Conservation (phyloP, 2,888 invertebrate species). For the Drosophila neotestacea region DNA sequence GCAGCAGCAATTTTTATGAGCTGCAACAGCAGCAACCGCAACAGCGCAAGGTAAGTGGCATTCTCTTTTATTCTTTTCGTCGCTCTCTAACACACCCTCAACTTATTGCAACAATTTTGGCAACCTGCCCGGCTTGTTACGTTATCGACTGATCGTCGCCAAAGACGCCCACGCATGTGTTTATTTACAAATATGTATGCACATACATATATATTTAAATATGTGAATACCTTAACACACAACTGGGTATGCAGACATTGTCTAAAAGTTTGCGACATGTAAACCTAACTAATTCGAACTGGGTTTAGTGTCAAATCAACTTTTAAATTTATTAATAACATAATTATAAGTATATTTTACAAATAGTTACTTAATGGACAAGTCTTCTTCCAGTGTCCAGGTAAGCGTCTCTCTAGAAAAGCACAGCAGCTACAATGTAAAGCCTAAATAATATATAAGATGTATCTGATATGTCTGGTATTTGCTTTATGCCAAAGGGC, state of each 20-base stretch:
- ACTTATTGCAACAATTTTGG: slow-evolving; percentile 69
- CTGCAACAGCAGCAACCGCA: slow-evolving; percentile 64
- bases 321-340: not conserved
- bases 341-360: not conserved
- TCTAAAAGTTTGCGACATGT: not conserved
- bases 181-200: slow-evolving; percentile 61
- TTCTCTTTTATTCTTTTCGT: slow-evolving; percentile 5
- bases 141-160: slow-evolving; percentile 64
- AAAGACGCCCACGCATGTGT: slow-evolving; percentile 63
- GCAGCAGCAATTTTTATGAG: slow-evolving; percentile 69
- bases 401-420: not conserved
- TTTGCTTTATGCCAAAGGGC: slow-evolving; percentile 56
- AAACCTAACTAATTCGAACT: not conserved
- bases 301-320: not conserved
- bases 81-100: slow-evolving; percentile 46
- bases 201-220: slow-evolving; percentile 9
- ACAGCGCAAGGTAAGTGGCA: slow-evolving; percentile 65
- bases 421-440: slow-evolving; percentile 19
- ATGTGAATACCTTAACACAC: slow-evolving; percentile 27
- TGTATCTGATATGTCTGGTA: slow-evolving; percentile 3
- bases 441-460: slow-evolving; percentile 12
- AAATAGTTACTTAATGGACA: slow-evolving; percentile 1
- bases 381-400: not conserved
- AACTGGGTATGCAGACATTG: not conserved
- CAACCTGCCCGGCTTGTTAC: slow-evolving; percentile 71